Base-by-base conservation (phyloP, 2,113 vertebrate species). In the Okapia johnstoni region DNA sequence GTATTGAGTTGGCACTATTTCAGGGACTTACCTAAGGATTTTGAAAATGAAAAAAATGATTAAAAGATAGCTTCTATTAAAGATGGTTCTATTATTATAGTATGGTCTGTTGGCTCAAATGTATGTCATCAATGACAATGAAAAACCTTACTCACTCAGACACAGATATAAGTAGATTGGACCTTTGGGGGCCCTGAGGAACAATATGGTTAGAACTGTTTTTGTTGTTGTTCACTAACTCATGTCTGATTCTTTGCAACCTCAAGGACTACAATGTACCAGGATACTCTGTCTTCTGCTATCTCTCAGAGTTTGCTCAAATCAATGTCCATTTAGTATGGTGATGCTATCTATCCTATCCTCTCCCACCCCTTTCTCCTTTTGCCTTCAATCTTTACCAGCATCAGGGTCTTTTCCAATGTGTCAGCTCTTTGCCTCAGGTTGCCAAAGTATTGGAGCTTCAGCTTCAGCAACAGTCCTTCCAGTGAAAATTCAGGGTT, bases 181-280 rank as follows among this genome's bases (percentile, higher is more conserved):
- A 92, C 3, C 17, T 76, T 61, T n/a, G 19, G 16, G 70, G 25
- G 54, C 46, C 33, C 8, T 61, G 13, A 66, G 25, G 57, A 4
- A 70, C 28, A 97, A 19, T 48, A 63, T 54, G 58, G 33, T 52
- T 50, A 48, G 12, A 95, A 88, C 6, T 92, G 66, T 70, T 70
- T 70, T 40, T 70, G 63, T 70, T 36, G 63, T 36, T 70, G 36
- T 76, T 76, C 36, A 76, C 36, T 43, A 25, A 76, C 5, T 76
- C 36, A 25, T 76, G 70, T 76, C 3, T 26, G 21, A 76, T 43
- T 43, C 36, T 76, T 76, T 43, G 23, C 70, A 43, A 43, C 70
- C 36, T 43, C 70, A 76, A 40, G 21, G 70, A 76, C 70, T 76
- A 43, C 21, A 76, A 43, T 7, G 28, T 14, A 76, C 36, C 23